These are phyloP conservation scores for Melanophora roralis DNA, from an alignment of 2,888 invertebrate species.

Conservation along the genomic window DNA sequence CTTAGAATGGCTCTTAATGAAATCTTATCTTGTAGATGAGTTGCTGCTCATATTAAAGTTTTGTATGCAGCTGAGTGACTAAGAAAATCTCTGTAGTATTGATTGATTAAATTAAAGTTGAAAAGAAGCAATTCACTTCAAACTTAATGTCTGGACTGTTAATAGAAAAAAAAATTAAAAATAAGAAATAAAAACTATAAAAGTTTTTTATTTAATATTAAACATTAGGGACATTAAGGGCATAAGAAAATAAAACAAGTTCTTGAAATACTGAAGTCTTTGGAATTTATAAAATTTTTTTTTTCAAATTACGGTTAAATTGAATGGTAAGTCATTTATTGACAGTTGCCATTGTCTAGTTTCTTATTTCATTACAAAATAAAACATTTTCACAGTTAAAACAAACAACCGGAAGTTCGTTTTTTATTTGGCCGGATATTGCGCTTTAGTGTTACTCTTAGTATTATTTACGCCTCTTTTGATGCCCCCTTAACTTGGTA, in stretches of 20 bases:
- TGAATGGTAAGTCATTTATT: background rate
- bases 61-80: background rate
- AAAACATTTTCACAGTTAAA: background rate
- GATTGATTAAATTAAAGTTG: constrained; percentile 58
- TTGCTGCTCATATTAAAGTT: constrained; percentile 15
- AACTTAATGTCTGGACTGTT: constrained; percentile 38
- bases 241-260: too few species aligned
- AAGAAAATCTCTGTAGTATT: constrained; percentile 37
- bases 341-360: background rate
- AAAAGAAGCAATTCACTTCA: constrained; percentile 19
- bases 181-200: too few species aligned
- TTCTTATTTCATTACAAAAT: background rate
- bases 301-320: background rate
- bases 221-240: background rate
- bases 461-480: constrained; percentile 28
- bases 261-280: too few species aligned
- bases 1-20: constrained; percentile 45
- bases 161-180: background rate
- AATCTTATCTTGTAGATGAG: constrained; percentile 52
- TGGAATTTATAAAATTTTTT: background rate
- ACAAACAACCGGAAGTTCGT: constrained; percentile 16
- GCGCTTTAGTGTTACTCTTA: constrained; percentile 37
- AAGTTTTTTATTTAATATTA: background rate
- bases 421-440: constrained; percentile 45
- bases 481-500: constrained; percentile 36